Evolutionary conservation across 2,888 invertebrate species (phyloP).

Genomic region (Nemoura dubitans): DNA sequence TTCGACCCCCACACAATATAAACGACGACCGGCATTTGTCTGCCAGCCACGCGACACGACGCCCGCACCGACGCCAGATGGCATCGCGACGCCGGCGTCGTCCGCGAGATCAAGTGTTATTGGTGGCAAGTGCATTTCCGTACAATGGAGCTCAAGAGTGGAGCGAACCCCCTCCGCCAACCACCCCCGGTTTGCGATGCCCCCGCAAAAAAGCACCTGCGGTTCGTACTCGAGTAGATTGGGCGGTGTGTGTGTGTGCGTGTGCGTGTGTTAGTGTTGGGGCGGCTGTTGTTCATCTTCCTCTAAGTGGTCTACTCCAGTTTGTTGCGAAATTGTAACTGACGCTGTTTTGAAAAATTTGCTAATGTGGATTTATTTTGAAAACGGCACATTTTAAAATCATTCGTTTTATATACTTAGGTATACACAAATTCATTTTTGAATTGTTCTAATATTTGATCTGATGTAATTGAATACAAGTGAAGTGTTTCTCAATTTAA

Average conservation of each 20-base stretch:
- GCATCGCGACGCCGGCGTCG: slow-evolving; percentile 13
- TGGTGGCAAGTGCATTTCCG: slow-evolving; percentile 17
- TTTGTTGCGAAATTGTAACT: too few relatives aligned
- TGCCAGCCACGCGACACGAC: not conserved
- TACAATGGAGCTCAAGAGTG: not conserved
- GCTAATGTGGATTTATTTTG: too few relatives aligned
- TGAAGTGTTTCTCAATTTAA: too few relatives aligned
- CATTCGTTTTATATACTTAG: too few relatives aligned
- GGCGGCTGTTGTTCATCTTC: not conserved
- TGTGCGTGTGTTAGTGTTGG: too few relatives aligned
- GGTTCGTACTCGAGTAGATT: not conserved
- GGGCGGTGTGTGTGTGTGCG: not conserved
- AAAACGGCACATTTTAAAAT: too few relatives aligned
- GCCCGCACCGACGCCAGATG: not conserved
- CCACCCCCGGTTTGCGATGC: not conserved
- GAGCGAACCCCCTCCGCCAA: not conserved
- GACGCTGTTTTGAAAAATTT: too few relatives aligned
- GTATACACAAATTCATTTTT: too few relatives aligned
- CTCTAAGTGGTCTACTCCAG: not conserved
- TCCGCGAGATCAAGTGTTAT: slow-evolving; percentile 31
- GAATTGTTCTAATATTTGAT: too few relatives aligned
- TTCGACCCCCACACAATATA: not conserved
- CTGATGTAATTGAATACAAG: too few relatives aligned
- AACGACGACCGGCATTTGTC: slow-evolving; percentile 15
- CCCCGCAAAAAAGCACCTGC: not conserved